A percentile compares a stretch with the other conserved stretches of the same genome.
Evolutionary conservation across 2,113 vertebrate genomes (phyloP).

Genomic region (Aldabrachelys gigantea): DNA sequence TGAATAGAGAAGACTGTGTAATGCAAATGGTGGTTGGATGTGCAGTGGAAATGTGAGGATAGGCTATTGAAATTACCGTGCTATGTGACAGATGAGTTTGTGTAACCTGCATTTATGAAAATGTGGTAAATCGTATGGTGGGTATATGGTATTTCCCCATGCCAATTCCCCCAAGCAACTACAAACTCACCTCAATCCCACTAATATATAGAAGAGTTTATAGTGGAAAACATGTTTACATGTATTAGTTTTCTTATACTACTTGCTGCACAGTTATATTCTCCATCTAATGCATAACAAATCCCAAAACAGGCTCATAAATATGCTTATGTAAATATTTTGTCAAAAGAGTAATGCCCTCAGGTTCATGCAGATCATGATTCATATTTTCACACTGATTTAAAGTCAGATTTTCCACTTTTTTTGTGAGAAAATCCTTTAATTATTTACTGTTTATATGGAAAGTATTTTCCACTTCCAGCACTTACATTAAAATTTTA

Average conservation of each 20-base stretch:
- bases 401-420: constrained; percentile 28
- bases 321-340: constrained; percentile 57
- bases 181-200: background rate
- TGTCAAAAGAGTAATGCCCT: constrained; percentile 54
- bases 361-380: constrained; percentile 35
- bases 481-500: constrained; percentile 44
- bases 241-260: constrained; percentile 24
- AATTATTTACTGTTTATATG: constrained; percentile 47
- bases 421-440: constrained; percentile 40
- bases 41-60: accelerated
- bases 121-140: accelerated
- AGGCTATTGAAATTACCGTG: background rate
- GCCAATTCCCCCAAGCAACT: background rate
- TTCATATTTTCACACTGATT: constrained; percentile 23
- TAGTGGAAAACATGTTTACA: constrained; percentile 28
- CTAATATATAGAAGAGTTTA: background rate
- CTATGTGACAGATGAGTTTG: background rate
- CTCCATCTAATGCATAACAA: constrained; percentile 14
- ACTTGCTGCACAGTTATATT: background rate
- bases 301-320: constrained; percentile 32
- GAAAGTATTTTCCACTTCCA: constrained; percentile 32
- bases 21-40: background rate
- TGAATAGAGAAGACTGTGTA: background rate
- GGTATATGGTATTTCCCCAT: background rate
- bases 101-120: accelerated